Base-by-base conservation (phyloP, 2,797 vertebrate genomes). In the Cyprinella venusta region DNA sequence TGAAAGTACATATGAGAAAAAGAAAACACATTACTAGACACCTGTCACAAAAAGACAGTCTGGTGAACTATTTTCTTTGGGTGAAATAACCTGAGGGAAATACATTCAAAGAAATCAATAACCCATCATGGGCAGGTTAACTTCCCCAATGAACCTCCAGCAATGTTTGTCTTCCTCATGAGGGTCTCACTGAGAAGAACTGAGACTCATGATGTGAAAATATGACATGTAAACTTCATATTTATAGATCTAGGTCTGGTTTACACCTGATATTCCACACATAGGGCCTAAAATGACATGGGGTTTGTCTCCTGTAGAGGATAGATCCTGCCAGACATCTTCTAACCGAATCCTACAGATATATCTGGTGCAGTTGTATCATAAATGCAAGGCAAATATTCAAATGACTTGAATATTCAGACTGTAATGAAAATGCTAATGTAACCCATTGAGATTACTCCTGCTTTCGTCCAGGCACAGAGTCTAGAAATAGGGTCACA, bases 71-170 rank as follows among this genome's bases (percentile, higher is more conserved):
- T 85, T 87, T 87, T 85, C 78, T 72, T 80, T 76, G 63, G 79
- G 74, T 61, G 81, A 86, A 87, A 86, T 82, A 82, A 87, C 85
- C 85, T 61, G 63, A 76, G 81, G 85, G 76, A 86, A 86, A 82
- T 72, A 79, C 76, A 81, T 84, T 79, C 36, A 78, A 61, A 85
- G 36, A 86, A 90, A 88, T 91, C 89, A 88, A 88, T 89, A 88
- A 85, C 76, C 84, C 87, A 89, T 89, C 88, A 86, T 72, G 38
- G 64, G 24, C 70, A 85, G 81, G 74, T 84, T 80, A 75, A 84
- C 85, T 79, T 67, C 50, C 82, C 56, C 30, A 71, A 45, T 54
- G 59, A 76, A 86, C 83, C 72, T 72, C 63, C 76, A 84, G 75
- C 86, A 67, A 78, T 85, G 76, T 88, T 88, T 86, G 76, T 78